phyloP scores from a whole-genome alignment of 2,888 invertebrate species.

The Herminia tarsipennalis region DNA sequence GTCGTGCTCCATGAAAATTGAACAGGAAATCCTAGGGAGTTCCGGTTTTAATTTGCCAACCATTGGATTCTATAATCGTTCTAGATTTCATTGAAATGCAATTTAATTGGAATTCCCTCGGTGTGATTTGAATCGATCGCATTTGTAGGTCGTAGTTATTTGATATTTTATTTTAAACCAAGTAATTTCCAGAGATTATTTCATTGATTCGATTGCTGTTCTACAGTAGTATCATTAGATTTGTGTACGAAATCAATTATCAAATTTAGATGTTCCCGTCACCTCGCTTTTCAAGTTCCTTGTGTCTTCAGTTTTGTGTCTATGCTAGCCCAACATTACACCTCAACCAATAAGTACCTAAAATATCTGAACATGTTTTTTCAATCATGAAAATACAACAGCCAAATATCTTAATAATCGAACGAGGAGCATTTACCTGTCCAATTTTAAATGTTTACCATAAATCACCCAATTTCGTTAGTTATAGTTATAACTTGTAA shows the following conservation, averaged over 20 bases:
- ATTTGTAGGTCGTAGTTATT: conserved; percentile 54
- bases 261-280: no score
- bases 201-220: conserved; percentile 14
- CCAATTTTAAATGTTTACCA: conserved; percentile 27
- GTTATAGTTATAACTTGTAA: conserved; percentile 54
- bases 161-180: conserved; percentile 36
- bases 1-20: conserved; percentile 76
- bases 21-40: conserved; percentile 74
- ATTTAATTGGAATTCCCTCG: conserved; percentile 78
- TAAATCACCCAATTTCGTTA: conserved; percentile 33
- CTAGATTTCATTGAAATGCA: conserved; percentile 81
- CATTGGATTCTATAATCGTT: conserved; percentile 77
- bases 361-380: no score
- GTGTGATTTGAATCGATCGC: conserved; percentile 64
- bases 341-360: no score
- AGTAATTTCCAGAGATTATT: conserved; percentile 22
- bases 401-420: no score
- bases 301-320: no score
- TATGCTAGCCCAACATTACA: no score
- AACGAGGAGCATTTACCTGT: conserved; percentile 17
- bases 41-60: conserved; percentile 79
- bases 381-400: no score
- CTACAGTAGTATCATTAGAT: no score
- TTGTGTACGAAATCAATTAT: no score
- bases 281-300: no score